A percentile compares a stretch with the other conserved stretches of the same genome.
Evolutionary conservation across 2,888 invertebrate genomes (phyloP).

Genomic region (Caenorhabditis sinica): DNA sequence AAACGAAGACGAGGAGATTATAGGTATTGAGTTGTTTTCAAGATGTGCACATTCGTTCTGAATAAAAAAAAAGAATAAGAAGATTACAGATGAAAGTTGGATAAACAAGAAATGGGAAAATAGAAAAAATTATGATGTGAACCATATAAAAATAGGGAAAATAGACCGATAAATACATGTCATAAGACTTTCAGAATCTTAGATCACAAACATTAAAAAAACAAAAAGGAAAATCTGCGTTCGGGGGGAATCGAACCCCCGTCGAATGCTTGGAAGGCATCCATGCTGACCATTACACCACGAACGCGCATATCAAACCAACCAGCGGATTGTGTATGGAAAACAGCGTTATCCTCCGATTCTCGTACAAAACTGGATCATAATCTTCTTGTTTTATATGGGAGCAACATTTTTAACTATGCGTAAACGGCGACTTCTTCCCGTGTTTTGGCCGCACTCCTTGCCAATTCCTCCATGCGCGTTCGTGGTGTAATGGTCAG

Average conservation of each 20-base stretch:
- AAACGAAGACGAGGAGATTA: no score
- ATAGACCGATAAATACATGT: neutral
- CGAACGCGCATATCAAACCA: constrained; percentile 58
- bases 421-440: neutral
- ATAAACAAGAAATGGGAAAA: no score
- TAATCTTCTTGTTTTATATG: no score
- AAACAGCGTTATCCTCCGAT: neutral
- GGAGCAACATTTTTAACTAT: no score
- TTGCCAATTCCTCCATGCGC: constrained; percentile 20
- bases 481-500: constrained; percentile 79
- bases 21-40: no score
- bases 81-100: no score
- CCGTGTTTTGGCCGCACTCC: no score
- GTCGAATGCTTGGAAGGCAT: constrained; percentile 79
- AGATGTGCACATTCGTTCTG: no score
- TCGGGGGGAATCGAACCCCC: constrained; percentile 79
- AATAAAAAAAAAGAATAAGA: no score
- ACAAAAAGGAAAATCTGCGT: constrained; percentile 64
- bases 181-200: neutral
- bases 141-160: neutral
- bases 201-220: neutral
- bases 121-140: no score
- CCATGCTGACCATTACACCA: constrained; percentile 79
- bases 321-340: neutral
- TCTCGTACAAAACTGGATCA: no score